These are phyloP conservation scores for Habroteleia sp. DNA, from an alignment of 2,888 invertebrate genomes.

Conservation along the genomic window DNA sequence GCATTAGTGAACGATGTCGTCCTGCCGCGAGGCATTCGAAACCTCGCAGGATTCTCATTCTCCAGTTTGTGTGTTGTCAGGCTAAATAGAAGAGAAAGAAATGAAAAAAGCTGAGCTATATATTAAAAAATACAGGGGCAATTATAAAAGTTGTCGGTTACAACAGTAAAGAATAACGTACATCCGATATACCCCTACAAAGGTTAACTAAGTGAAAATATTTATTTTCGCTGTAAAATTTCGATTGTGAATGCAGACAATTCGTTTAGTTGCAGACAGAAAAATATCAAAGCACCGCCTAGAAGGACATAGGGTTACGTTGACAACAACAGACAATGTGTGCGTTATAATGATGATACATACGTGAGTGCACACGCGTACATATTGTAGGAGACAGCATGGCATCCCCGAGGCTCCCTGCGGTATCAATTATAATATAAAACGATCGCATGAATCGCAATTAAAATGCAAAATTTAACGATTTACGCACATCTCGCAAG, in stretches of 20 bases:
- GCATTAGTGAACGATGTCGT: constrained; percentile 48
- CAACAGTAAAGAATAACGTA: background rate
- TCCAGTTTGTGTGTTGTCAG: constrained; percentile 29
- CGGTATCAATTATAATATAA: constrained; percentile 71
- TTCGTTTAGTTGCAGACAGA: constrained; percentile 71
- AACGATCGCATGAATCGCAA: constrained; percentile 68
- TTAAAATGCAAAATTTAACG: constrained; percentile 74
- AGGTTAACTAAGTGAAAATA: constrained; percentile 73
- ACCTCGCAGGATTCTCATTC: constrained; percentile 35
- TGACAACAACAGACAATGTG: constrained; percentile 43
- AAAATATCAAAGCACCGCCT: constrained; percentile 69
- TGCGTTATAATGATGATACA: constrained; percentile 33
- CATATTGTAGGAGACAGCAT: constrained; percentile 21
- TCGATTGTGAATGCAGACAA: constrained; percentile 69
- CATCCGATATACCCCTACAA: constrained; percentile 52
- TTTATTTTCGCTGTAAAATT: constrained; percentile 70
- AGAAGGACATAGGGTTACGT: constrained; percentile 59
- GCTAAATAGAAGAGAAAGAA: constrained; percentile 19
- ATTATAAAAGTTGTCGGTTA: constrained; percentile 35
- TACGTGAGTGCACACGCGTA: constrained; percentile 13
- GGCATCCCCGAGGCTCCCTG: constrained; percentile 66
- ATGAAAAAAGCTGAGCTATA: background rate
- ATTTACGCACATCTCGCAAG: constrained; percentile 61
- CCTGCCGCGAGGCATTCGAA: constrained; percentile 46
- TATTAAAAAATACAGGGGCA: constrained; percentile 36